Evolutionary conservation across 1,140 invertebrate species (phyloP), one percentile per base, ranked within the genome.

Genomic region (Drosophila eugracilis): DNA sequence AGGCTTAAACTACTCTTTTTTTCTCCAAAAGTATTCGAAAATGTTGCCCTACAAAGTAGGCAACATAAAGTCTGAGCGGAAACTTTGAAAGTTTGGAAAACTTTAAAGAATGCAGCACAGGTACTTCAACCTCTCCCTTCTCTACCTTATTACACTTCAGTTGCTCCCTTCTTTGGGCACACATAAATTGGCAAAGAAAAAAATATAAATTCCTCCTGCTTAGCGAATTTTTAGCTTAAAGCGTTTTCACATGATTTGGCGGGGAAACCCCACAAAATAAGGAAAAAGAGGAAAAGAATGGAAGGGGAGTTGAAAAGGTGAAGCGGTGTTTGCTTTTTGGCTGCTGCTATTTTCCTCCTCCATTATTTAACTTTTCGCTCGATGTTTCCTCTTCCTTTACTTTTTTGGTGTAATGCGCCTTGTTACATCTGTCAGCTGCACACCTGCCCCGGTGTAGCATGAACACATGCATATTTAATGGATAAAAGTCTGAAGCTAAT

Each of bases 241-340:
- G 59, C 67, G 52, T 62, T 86, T 81, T 58, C 67, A 75, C 77
- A 81, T 86, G 81, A 81, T 86, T 85, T 86, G 63, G 42, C 59
- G 73, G 47, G 24, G 44, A 70, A 41, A 50, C 48, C 47, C 10
- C 6, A 39, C 41, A 14, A 44, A 42, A 22, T 3, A 4, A 28
- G 7, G 32, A n/a, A n/a, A 34, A 22, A 36, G 9, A 6, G 12
- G 12, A n/a, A n/a, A n/a, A n/a, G n/a, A n/a, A n/a, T n/a, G n/a
- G n/a, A n/a, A n/a, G 14, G 22, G 14, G 12, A 12, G 19, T 19
- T n/a, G n/a, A n/a, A n/a, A 10, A 48, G 3, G 24, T 5, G 4
- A 4, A 10, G 30, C 6, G 19, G 15, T 66, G 58, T 50, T 66
- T 66, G 44, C 62, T 67, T 6, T 58, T 62, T 52, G 45, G 22